Percentiles rank a stretch among this genome's conserved stretches.
These are phyloP conservation scores for Craseonycteris thonglongyai DNA, from an alignment of 2,113 vertebrate species.

Conservation along the genomic window DNA sequence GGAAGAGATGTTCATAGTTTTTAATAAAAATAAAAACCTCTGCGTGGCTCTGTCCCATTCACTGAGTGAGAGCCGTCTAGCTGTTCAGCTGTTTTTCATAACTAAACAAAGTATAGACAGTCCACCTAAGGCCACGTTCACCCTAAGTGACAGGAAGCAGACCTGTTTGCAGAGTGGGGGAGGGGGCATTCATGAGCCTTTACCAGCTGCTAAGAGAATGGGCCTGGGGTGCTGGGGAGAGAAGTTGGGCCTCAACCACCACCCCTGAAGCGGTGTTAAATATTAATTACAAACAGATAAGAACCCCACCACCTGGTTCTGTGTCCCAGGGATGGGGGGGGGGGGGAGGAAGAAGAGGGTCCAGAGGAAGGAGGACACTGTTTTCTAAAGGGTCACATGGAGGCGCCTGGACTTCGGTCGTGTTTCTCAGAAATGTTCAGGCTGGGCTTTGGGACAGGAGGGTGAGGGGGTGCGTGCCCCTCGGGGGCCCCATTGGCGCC, in stretches of 20 bases:
- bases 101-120: neutral
- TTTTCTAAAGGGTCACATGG: neutral
- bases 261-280: constrained; percentile 48
- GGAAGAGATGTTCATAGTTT: neutral
- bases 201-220: neutral
- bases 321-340: neutral
- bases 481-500: neutral
- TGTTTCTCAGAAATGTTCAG: neutral
- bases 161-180: neutral
- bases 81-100: neutral
- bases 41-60: neutral
- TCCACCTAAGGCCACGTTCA: constrained; percentile 22
- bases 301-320: neutral
- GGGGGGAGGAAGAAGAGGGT: neutral
- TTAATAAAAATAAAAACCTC: neutral
- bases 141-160: neutral
- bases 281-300: constrained; percentile 61
- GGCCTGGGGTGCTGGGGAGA: neutral
- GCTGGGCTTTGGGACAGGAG: neutral
- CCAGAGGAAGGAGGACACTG: neutral
- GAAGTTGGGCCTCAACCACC: neutral
- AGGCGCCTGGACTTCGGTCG: neutral
- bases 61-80: neutral
- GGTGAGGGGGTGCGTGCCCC: neutral
- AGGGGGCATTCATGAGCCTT: too few species aligned